A percentile compares a stretch with the other conserved stretches of the same genome.
Evolutionary conservation across 2,797 vertebrate species (phyloP).

Genomic region (Schizopygopsis malacanthus): DNA sequence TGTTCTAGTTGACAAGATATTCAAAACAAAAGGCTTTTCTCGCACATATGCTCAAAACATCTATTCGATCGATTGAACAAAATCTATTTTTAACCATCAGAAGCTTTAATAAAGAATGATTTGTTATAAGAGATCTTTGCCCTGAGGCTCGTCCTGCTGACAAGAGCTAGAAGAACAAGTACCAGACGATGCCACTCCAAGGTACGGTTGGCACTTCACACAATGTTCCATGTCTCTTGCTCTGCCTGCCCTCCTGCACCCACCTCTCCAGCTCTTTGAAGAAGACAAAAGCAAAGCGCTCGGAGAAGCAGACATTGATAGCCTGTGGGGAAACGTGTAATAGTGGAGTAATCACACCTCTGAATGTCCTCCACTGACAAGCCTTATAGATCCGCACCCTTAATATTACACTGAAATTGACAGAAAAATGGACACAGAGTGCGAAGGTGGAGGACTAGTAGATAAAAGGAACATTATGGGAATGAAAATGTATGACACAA

Average conservation of each 20-base stretch:
- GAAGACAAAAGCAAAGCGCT: constrained; percentile 78
- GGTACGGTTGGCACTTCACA: constrained; percentile 60
- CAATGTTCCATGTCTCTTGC: constrained; percentile 41
- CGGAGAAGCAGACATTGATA: constrained; percentile 73
- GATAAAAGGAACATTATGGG: constrained; percentile 2
- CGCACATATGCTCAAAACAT: background rate
- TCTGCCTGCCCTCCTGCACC: constrained; percentile 28
- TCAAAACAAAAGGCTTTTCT: background rate
- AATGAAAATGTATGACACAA: constrained; percentile 15
- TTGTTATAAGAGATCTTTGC: background rate
- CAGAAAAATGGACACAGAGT: background rate
- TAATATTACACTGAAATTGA: constrained; percentile 39
- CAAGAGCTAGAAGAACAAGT: constrained; percentile 23
- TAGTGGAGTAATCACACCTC: constrained; percentile 76
- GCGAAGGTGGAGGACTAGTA: constrained; percentile 12
- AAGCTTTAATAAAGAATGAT: background rate
- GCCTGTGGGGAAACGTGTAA: constrained; percentile 73
- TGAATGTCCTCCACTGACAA: constrained; percentile 70
- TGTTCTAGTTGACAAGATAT: background rate
- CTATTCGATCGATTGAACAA: background rate
- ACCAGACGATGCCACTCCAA: constrained; percentile 40
- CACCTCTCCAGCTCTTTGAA: constrained; percentile 68
- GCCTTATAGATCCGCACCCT: constrained; percentile 68
- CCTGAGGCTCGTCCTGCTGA: constrained; percentile 11
- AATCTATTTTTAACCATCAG: background rate